Evolutionary conservation across 1,140 invertebrate species (phyloP).

Genomic region (Vollenhovia emeryi): DNA sequence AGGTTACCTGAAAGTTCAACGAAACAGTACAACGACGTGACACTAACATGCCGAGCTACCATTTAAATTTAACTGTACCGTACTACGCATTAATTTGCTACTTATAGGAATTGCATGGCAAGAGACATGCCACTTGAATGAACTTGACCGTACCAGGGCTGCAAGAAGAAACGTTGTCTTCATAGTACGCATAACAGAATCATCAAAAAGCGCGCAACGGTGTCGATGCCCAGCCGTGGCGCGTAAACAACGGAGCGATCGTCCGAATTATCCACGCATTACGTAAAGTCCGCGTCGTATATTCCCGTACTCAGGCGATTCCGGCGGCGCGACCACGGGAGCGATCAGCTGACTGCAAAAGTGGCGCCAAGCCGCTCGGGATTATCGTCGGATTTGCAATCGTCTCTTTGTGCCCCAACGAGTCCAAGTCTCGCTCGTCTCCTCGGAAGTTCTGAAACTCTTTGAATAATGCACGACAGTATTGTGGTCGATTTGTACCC

Average conservation of each 20-base stretch:
- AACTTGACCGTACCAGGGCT: constrained; percentile 56
- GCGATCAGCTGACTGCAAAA: constrained; percentile 17
- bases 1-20: constrained; percentile 60
- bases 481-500: background rate
- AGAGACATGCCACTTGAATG: background rate
- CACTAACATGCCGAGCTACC: background rate
- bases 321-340: background rate
- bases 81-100: background rate
- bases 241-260: background rate
- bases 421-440: background rate
- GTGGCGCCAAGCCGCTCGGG: background rate
- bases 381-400: background rate
- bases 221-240: background rate
- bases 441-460: background rate
- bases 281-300: constrained; percentile 8
- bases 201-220: background rate
- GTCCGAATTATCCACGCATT: background rate
- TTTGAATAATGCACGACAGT: background rate
- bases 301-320: background rate
- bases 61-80: no score
- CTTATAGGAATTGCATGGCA: background rate
- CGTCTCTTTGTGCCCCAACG: background rate
- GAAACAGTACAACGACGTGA: background rate
- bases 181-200: constrained; percentile 64
- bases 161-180: constrained; percentile 58